Evolutionary conservation across 1,140 invertebrate species (phyloP), one percentile per base, ranked within the genome.

Genomic region (Drosophila murphyi): DNA sequence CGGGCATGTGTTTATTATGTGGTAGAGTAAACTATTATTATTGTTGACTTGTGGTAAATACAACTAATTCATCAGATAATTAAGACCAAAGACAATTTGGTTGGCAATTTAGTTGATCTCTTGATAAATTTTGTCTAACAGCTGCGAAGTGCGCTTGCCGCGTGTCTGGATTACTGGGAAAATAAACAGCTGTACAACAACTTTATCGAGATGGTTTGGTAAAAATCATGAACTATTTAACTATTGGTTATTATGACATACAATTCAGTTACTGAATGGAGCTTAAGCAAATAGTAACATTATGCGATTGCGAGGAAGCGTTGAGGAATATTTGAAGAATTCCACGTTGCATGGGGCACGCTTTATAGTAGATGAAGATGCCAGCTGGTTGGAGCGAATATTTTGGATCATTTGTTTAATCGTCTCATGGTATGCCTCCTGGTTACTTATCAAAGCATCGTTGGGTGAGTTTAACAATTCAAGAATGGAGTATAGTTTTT

Each of bases 401-500:
- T 96, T 96, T 86, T 96, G 96, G 96, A 29, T 94, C 2, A 69
- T 95, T 12, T 94, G 94, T 43, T 94, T 96, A n/a, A 71, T 82
- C 2, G 61, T 94, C 2, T 95, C 95, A 2, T 96, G 95, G 94
- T 94, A 94, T 37, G 94, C 94, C 2, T 95, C 95, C 3, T 93
- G 93, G 31, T 65, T 94, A n/a, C 85, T 96, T 3, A 95, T 96
- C 28, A 79, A 83, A 2, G 94, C 94, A 0, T 94, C 95, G 10
- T 93, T 95, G 78, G 83, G 94, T 92, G 5, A 71, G 71, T 67
- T 4, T 5, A 8, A 29, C 0, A 12, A 29, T 20, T 20, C 20
- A 20, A 20, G 20, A 20, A 20, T 20, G 20, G 20, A 20, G 20
- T 20, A 20, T 20, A 1, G 20, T 20, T 20, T 20, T 20, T 20